phyloP scores from a whole-genome alignment of 2,888 invertebrate species.

The Caenorhabditis sp. region DNA sequence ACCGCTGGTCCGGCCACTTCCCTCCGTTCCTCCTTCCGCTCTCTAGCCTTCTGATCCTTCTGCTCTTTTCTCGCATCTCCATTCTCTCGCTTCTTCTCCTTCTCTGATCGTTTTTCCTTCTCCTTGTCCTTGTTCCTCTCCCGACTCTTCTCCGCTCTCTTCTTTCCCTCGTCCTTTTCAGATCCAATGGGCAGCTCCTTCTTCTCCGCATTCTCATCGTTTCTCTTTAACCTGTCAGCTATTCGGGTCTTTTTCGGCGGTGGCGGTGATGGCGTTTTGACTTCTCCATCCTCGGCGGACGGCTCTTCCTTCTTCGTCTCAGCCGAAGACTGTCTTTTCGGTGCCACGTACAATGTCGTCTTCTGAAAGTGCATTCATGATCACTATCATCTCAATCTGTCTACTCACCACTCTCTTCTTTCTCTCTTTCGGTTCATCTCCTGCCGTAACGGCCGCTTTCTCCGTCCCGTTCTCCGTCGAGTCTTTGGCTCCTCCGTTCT shows the following conservation, averaged over 20 bases:
- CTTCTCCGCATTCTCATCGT: conserved; percentile 9
- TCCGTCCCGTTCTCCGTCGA: conserved; percentile 10
- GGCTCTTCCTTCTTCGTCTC: conserved; percentile 6
- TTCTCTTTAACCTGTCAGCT: conserved; percentile 15
- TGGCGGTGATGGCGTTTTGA: conserved; percentile 38
- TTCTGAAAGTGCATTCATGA: conserved; percentile 1
- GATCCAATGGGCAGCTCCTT: background rate
- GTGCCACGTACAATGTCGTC: background rate
- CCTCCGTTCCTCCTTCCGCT: conserved; percentile 7
- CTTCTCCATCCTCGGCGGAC: conserved; percentile 39
- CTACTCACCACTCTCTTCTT: conserved; percentile 39
- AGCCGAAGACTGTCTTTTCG: conserved; percentile 10
- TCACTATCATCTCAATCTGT: background rate
- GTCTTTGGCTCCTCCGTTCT: conserved; percentile 5
- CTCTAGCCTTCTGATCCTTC: conserved; percentile 13
- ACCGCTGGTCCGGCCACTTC: conserved; percentile 41
- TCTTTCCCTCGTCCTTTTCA: conserved; percentile 13
- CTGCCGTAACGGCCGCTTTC: background rate
- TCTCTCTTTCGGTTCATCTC: conserved; percentile 23
- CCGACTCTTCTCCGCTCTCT: conserved; percentile 22
- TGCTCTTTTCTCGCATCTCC: conserved; percentile 18
- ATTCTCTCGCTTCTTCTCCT: conserved; percentile 29
- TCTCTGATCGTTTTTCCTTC: conserved; percentile 18
- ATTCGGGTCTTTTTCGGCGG: conserved; percentile 40
- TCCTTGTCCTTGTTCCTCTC: conserved; percentile 15